A percentile compares a stretch with the other conserved stretches of the same genome.
Evolutionary conservation across 2,113 vertebrate species (phyloP).

Genomic region (Xiphophorus hellerii): DNA sequence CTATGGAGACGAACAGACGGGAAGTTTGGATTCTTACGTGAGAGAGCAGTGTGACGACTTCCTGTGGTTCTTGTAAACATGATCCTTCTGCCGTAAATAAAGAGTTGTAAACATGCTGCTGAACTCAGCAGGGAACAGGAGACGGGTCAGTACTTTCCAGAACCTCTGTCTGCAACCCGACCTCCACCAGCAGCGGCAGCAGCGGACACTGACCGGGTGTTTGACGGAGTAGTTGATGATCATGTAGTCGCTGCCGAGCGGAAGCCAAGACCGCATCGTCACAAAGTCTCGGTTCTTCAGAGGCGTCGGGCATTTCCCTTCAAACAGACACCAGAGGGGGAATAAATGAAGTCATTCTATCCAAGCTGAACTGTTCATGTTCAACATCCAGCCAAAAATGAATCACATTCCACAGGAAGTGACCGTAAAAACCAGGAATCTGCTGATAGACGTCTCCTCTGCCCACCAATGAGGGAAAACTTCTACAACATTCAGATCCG

Average conservation of each 20-base stretch:
- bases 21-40: neutral
- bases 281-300: constrained; percentile 91
- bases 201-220: constrained; percentile 57
- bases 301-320: constrained; percentile 82
- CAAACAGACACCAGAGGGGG: neutral
- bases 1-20: constrained; percentile 63
- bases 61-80: no score
- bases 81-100: no score
- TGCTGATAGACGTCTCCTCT: no score
- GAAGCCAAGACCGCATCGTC: constrained; percentile 88
- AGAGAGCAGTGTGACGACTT: neutral
- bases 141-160: neutral
- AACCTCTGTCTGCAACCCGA: neutral
- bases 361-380: neutral
- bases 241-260: constrained; percentile 87
- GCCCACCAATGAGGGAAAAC: no score
- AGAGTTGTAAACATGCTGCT: neutral
- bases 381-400: no score
- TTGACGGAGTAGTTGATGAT: constrained; percentile 92
- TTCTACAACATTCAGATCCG: no score
- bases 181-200: neutral
- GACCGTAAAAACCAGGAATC: no score
- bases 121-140: neutral
- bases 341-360: neutral
- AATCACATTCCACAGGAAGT: no score